Evolutionary conservation across 2,113 vertebrate species (phyloP).

Genomic region (Chascanopsetta lugubris): DNA sequence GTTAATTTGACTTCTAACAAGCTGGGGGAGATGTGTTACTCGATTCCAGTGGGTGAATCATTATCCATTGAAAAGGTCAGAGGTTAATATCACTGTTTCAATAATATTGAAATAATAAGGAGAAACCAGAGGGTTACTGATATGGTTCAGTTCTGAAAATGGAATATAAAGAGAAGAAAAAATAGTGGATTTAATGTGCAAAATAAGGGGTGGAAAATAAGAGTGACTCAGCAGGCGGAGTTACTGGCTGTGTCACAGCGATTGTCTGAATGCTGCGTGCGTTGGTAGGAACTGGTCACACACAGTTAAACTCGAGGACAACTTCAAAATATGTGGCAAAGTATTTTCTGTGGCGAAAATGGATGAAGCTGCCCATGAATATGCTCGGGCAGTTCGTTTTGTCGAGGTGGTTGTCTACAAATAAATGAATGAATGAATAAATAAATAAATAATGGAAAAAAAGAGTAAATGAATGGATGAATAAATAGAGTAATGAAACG

Average conservation of each 20-base stretch:
- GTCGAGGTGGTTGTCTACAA: constrained; percentile 7
- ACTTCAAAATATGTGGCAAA: neutral
- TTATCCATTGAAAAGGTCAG: no score
- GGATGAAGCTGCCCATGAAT: constrained; percentile 10
- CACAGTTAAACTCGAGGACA: neutral
- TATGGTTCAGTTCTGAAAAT: no score
- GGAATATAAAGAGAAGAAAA: constrained; percentile 37
- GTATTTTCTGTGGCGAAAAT: constrained; percentile 25
- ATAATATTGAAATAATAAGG: no score
- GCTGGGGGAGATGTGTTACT: no score
- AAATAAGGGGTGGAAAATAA: constrained; percentile 19
- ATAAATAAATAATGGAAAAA: constrained; percentile 25
- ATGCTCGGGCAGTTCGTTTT: constrained; percentile 9
- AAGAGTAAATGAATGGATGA: constrained; percentile 16
- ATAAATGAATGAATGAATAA: constrained; percentile 51
- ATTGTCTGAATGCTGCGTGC: neutral
- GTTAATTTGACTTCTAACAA: constrained; percentile 19
- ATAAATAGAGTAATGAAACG: no score
- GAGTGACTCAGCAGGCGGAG: constrained; percentile 51
- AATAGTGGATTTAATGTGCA: constrained; percentile 53
- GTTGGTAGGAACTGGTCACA: no score
- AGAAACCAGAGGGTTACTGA: constrained; percentile 24
- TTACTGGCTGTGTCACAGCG: constrained; percentile 19
- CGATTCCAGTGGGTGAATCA: no score
- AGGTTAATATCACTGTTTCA: constrained; percentile 36